phyloP scores from a whole-genome alignment of 1,140 invertebrate genomes.

The Drosophila bifasciata region DNA sequence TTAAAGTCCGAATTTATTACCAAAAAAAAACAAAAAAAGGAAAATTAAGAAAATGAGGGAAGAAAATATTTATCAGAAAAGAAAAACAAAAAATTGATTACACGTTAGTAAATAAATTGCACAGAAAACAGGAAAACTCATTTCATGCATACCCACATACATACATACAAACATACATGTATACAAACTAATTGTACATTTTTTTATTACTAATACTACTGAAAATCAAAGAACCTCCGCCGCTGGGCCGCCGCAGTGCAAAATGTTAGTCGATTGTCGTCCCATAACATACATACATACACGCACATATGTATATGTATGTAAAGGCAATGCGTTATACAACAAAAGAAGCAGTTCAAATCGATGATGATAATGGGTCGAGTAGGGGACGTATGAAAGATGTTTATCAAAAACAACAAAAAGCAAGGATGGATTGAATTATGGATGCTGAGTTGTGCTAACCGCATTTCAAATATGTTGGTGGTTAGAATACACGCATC shows the following conservation, averaged over 20 bases:
- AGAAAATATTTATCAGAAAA: conserved; percentile 34
- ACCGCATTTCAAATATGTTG: conserved; percentile 36
- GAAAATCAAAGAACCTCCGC: conserved; percentile 32
- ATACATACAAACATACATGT: conserved; percentile 51
- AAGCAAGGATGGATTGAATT: conserved; percentile 27
- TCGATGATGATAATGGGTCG: conserved; percentile 21
- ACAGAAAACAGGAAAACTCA: conserved; percentile 34
- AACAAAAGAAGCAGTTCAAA: conserved; percentile 22
- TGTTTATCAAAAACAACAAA: conserved; percentile 13
- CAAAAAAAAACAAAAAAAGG: conserved; percentile 28
- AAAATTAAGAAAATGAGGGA: conserved; percentile 14
- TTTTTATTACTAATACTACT: conserved; percentile 57
- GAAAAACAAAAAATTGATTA: conserved; percentile 36
- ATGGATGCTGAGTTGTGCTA: conserved; percentile 55
- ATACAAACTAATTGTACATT: conserved; percentile 63
- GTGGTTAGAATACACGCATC: conserved; percentile 45
- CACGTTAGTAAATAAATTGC: conserved; percentile 66
- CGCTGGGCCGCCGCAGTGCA: conserved; percentile 10
- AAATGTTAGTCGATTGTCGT: conserved; percentile 15
- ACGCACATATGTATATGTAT: not conserved
- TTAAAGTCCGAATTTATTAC: conserved; percentile 76
- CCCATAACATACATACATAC: conserved; percentile 23
- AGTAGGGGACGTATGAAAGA: conserved; percentile 20
- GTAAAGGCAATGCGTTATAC: conserved; percentile 7
- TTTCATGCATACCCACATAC: conserved; percentile 48